Evolutionary conservation across 2,888 invertebrate genomes (phyloP).

Genomic region (Ochropleura plecta): DNA sequence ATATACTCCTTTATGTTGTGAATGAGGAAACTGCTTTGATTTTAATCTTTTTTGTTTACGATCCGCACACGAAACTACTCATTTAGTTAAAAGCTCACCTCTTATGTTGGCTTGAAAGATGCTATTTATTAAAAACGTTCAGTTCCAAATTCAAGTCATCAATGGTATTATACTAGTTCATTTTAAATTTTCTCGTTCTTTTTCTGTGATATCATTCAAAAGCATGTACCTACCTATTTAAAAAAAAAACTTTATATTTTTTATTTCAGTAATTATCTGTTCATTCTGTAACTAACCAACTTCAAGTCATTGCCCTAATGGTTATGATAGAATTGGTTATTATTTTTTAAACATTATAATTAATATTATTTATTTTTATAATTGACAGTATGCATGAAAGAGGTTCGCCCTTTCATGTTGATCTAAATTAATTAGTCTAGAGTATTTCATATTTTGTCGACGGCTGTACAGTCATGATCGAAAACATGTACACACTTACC

Average conservation of each 20-base stretch:
- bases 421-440: constrained; percentile 28
- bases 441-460: constrained; percentile 2
- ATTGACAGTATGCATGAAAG: constrained; percentile 28
- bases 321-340: neutral
- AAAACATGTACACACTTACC: no score
- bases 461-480: neutral
- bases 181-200: neutral
- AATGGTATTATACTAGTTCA: no score
- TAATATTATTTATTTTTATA: neutral
- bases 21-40: neutral
- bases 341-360: neutral
- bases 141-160: no score
- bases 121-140: no score
- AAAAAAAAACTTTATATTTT: no score
- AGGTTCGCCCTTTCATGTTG: constrained; percentile 10
- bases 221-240: no score
- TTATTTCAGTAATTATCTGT: neutral
- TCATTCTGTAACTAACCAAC: no score
- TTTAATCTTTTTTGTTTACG: neutral
- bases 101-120: no score
- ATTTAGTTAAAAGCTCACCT: no score
- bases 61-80: neutral
- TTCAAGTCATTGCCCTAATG: neutral
- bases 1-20: neutral
- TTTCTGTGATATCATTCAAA: neutral